Evolutionary conservation across 1,140 invertebrate species (phyloP), one percentile per base, ranked within the genome.

Genomic region (Carposina sasakii): DNA sequence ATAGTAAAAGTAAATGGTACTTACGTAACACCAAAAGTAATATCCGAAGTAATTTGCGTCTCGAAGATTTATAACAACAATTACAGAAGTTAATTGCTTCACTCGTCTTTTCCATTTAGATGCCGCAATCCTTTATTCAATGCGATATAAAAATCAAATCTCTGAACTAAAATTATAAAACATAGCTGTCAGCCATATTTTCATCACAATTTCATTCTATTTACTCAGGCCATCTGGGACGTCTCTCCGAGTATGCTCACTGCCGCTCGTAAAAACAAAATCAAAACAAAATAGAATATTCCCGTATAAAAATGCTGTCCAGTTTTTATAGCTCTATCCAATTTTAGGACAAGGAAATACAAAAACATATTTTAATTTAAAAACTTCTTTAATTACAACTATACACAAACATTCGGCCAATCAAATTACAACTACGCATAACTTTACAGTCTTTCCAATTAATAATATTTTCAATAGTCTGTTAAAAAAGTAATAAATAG

Each of bases 401-500:
- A 74, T 81, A 79, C 81, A 79, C 71, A 76, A 81, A 81, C 71
- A 78, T 76, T n/a, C 72, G 75, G 79, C 74, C 71, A 71, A 67
- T 75, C 59, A 47, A 61, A 73, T 71, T 70, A 75, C 67, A 73
- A 71, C 77, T 81, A 81, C 77, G 78, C 67, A 79, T 73, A 77
- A 81, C 76, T 78, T 77, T 84, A 84, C 81, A 84, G 79, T 84
- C 79, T 84, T 83, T 77, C 71, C 63, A 74, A 79, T 71, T 81
- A 82, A 82, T n/a, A n/a, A n/a, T 83, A 83, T 76, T 81, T 75
- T 67, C 55, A 74, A 74, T 65, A 57, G 64, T 67, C 60, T 50
- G 58, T 64, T 69, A 63, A 72, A 71, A 73, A 71, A 68, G 63
- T 70, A 75, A 81, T 81, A 79, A 83, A 79, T 79, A 79, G 60